These are phyloP conservation scores for Falco novaeseelandiae DNA, from an alignment of 2,797 vertebrate species.

Conservation along the genomic window DNA sequence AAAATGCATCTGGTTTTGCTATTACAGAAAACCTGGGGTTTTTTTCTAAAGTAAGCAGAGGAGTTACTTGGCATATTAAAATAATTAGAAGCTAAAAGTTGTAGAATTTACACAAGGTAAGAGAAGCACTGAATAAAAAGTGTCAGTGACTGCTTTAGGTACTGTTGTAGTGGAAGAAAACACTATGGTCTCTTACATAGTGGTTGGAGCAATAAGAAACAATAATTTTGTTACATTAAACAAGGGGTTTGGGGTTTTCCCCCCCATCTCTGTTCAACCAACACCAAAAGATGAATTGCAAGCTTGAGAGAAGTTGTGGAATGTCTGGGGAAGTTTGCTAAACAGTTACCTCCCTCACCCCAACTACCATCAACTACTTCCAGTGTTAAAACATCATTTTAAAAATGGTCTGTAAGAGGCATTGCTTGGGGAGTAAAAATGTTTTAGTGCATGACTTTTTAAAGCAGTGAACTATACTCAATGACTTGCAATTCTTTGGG, in stretches of 20 bases:
- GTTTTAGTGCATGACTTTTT: not conserved
- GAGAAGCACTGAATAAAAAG: not conserved
- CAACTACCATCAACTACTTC: accelerated
- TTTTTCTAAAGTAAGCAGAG: not conserved
- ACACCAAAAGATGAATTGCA: not conserved
- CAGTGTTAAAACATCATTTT: not conserved
- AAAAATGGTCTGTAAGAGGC: not conserved
- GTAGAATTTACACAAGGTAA: not conserved
- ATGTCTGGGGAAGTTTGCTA: not conserved
- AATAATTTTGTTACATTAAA: not conserved
- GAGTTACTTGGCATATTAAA: not conserved
- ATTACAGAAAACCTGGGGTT: not conserved
- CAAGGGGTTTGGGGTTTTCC: accelerated
- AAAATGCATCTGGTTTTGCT: not conserved
- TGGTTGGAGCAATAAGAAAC: not conserved
- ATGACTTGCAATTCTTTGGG: not conserved
- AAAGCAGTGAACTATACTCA: not conserved
- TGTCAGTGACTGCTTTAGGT: not conserved
- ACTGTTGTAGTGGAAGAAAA: not conserved
- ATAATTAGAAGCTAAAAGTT: not conserved
- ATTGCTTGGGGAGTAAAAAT: not conserved
- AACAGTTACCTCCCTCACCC: not conserved
- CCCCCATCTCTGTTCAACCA: not conserved
- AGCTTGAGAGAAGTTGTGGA: not conserved
- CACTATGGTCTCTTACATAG: accelerated